Percentiles rank a stretch among this genome's conserved stretches.
Evolutionary conservation across 2,113 vertebrate species (phyloP).

Genomic region (Larimichthys crocea): DNA sequence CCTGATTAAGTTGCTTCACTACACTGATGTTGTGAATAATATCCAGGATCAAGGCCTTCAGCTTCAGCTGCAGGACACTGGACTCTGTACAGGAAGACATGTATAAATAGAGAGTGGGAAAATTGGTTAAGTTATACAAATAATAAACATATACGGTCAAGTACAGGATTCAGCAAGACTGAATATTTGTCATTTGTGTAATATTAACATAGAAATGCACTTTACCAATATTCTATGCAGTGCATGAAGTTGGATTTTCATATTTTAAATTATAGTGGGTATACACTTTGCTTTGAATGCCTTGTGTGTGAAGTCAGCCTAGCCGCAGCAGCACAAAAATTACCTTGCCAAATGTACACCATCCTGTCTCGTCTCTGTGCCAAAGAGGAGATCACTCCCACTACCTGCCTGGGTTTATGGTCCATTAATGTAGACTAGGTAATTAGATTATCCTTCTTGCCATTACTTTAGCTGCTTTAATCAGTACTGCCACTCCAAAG

Average conservation of each 20-base stretch:
- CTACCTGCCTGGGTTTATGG: slow-evolving; percentile 43
- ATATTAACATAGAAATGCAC: neutral
- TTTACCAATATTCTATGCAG: too few species aligned
- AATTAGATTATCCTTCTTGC: slow-evolving; percentile 59
- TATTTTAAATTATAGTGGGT: slow-evolving; percentile 7
- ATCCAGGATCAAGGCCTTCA: slow-evolving; percentile 96
- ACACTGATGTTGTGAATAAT: slow-evolving; percentile 96
- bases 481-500: slow-evolving; percentile 36
- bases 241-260: neutral
- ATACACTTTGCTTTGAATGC: neutral
- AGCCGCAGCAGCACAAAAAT: neutral
- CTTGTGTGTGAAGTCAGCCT: slow-evolving; percentile 16
- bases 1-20: slow-evolving; percentile 89
- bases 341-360: slow-evolving; percentile 36
- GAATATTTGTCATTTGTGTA: neutral
- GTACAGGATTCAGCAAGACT: neutral
- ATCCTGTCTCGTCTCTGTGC: slow-evolving; percentile 30
- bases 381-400: slow-evolving; percentile 22
- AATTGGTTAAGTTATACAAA: neutral
- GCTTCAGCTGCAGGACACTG: slow-evolving; percentile 90
- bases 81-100: slow-evolving; percentile 80
- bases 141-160: too few species aligned
- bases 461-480: slow-evolving; percentile 62
- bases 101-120: neutral
- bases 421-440: slow-evolving; percentile 48